Conservation (phyloP, 2,888 invertebrate genomes). For the Sialis lutaria region DNA sequence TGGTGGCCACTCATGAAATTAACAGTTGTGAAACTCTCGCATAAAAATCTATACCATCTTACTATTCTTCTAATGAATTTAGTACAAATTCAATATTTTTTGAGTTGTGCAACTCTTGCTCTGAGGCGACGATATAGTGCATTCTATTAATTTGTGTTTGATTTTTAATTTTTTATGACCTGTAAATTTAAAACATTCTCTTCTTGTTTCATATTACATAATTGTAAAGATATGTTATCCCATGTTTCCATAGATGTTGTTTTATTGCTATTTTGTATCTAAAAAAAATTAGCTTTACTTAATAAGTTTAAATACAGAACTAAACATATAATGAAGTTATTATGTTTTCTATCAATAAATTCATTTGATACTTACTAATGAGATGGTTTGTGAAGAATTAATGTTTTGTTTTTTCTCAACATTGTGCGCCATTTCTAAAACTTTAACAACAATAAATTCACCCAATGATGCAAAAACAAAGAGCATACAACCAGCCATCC, state of each 20-base stretch:
- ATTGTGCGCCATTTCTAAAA: conserved; percentile 58
- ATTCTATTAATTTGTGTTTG: not conserved
- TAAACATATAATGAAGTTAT: not conserved
- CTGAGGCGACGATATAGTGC: too few species aligned
- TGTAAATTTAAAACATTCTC: not conserved
- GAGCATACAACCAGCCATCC: conserved; percentile 83
- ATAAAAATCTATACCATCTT: too few species aligned
- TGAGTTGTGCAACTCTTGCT: too few species aligned
- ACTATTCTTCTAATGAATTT: too few species aligned
- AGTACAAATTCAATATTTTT: too few species aligned
- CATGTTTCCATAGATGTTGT: too few species aligned
- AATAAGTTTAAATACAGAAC: too few species aligned
- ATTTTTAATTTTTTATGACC: not conserved
- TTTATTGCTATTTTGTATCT: too few species aligned
- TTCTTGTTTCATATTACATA: not conserved
- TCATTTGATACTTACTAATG: conserved; percentile 14
- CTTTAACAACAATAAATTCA: conserved; percentile 72
- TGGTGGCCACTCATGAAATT: too few species aligned
- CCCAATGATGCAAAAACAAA: conserved; percentile 70
- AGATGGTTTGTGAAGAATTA: conserved; percentile 31
- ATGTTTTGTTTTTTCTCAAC: conserved; percentile 38
- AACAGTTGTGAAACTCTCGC: too few species aligned
- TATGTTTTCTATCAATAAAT: not conserved
- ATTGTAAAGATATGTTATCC: too few species aligned
- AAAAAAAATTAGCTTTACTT: too few species aligned